Conservation (phyloP, 1,140 invertebrate species). For the Paraescarpia echinospica region DNA sequence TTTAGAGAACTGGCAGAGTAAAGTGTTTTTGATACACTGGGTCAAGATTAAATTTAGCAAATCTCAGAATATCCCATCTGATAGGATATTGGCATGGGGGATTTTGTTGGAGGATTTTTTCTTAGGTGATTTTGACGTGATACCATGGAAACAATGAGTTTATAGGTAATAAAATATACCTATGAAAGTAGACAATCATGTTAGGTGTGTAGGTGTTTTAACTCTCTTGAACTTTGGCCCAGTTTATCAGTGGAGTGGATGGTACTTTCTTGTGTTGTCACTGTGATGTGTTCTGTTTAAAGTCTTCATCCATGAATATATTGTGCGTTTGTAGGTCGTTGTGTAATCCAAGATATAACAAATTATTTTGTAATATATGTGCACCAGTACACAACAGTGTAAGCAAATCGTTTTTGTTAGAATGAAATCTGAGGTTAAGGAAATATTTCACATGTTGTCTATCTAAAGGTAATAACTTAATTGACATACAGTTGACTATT, state of each 20-base stretch:
- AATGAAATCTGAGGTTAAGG: background rate
- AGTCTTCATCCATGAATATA: background rate
- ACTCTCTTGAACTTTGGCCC: background rate
- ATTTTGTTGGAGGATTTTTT: too few relatives aligned
- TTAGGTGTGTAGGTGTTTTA: background rate
- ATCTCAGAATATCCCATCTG: too few relatives aligned
- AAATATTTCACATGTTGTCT: background rate
- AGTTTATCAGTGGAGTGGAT: background rate
- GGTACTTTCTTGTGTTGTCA: background rate
- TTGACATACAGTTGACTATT: background rate
- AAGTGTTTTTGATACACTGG: too few relatives aligned
- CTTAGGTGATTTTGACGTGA: too few relatives aligned
- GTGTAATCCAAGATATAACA: background rate
- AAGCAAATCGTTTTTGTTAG: background rate
- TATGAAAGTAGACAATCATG: background rate
- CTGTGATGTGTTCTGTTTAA: background rate
- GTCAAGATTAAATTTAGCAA: too few relatives aligned
- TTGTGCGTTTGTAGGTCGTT: background rate
- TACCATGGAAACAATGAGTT: too few relatives aligned
- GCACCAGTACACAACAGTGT: too few relatives aligned
- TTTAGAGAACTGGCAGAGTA: too few relatives aligned
- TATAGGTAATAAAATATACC: too few relatives aligned
- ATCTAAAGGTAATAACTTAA: background rate
- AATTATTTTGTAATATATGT: background rate
- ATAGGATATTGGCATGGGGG: too few relatives aligned